Conservation (phyloP, 2,797 vertebrate genomes). For the Paedocypris micromegethes region DNA sequence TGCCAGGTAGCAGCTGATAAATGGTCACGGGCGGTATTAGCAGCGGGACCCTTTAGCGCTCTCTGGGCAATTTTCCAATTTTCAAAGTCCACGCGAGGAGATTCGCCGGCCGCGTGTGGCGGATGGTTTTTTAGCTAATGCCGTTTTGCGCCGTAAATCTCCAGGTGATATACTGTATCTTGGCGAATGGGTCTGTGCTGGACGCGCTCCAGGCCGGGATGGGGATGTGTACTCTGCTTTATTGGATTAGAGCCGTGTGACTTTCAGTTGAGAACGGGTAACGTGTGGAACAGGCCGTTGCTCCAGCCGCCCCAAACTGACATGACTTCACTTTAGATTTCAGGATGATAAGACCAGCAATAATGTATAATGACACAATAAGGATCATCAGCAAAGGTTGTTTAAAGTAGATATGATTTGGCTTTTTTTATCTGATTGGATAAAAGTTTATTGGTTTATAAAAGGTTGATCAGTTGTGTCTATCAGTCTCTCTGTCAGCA, state of each 20-base stretch:
- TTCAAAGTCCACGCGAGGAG: conserved; percentile 65
- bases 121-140: conserved; percentile 71
- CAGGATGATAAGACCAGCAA: too few species aligned
- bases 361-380: too few species aligned
- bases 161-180: conserved; percentile 69
- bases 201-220: conserved; percentile 22
- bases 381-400: too few species aligned
- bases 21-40: conserved; percentile 65
- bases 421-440: too few species aligned
- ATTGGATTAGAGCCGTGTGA: conserved; percentile 33
- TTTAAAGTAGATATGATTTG: too few species aligned
- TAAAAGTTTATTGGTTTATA: too few species aligned
- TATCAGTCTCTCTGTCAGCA: neutral
- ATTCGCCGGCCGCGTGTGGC: conserved; percentile 53
- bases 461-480: neutral
- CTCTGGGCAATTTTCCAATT: conserved; percentile 74
- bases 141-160: conserved; percentile 73
- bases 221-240: conserved; percentile 43
- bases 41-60: conserved; percentile 63
- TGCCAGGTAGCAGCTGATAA: conserved; percentile 74
- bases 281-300: neutral
- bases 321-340: too few species aligned
- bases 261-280: conserved; percentile 28
- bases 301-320: neutral
- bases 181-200: conserved; percentile 59